Evolutionary conservation across 2,797 vertebrate genomes (phyloP).

Genomic region (Garrulus glandarius): DNA sequence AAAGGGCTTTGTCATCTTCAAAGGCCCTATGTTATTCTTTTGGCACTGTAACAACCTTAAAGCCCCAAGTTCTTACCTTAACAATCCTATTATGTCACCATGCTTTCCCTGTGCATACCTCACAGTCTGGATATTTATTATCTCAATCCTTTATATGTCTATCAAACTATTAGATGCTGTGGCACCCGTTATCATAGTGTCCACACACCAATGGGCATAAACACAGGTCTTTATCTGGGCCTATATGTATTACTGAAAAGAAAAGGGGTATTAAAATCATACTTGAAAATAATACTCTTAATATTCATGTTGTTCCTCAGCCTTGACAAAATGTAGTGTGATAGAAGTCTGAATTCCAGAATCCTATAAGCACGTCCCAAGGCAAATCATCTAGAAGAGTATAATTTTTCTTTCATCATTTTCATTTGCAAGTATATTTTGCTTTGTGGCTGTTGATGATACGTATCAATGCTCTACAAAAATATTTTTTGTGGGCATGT

Average conservation of each 20-base stretch:
- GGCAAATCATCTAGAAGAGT: background rate
- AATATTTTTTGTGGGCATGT: background rate
- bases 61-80: background rate
- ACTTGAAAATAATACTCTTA: background rate
- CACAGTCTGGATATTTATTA: background rate
- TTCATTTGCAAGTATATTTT: background rate
- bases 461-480: background rate
- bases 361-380: background rate
- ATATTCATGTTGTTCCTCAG: background rate
- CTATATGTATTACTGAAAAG: background rate
- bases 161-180: background rate
- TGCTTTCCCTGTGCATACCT: background rate
- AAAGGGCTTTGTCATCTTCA: background rate
- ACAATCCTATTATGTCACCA: background rate
- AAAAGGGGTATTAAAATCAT: background rate
- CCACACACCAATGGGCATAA: background rate
- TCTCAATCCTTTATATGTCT: background rate
- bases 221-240: background rate
- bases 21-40: background rate
- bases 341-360: background rate
- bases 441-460: background rate
- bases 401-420: background rate
- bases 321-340: background rate
- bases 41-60: background rate
- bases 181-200: background rate